phyloP scores from a whole-genome alignment of 2,113 vertebrate species.

The Phylloscopus trochilus region DNA sequence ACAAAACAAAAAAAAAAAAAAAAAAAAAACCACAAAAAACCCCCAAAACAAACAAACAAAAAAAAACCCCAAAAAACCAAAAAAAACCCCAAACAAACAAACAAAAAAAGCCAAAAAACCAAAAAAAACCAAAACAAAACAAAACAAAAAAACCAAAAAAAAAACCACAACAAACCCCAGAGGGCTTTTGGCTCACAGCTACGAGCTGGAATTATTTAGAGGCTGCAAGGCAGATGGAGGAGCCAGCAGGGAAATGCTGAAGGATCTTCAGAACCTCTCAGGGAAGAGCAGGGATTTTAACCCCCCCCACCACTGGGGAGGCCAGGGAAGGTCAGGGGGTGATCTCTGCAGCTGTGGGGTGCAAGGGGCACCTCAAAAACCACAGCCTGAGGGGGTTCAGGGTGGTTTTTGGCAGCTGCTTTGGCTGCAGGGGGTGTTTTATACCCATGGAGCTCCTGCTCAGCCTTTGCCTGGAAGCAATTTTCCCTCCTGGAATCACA shows the following conservation, averaged over 20 bases:
- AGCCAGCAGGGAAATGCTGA: background rate
- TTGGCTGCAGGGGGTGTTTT: background rate
- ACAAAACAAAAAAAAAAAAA: too few species aligned
- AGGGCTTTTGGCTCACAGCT: background rate
- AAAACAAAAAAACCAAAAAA: too few species aligned
- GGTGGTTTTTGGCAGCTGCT: background rate
- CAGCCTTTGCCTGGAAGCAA: background rate
- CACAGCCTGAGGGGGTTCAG: fast-evolving
- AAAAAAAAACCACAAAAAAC: too few species aligned
- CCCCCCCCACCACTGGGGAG: background rate
- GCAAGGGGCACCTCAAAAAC: background rate
- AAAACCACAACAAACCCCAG: background rate
- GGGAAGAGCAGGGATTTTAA: background rate
- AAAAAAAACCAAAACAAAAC: too few species aligned
- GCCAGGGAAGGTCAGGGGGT: background rate
- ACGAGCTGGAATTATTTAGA: background rate
- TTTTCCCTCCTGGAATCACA: background rate
- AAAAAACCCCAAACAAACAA: too few species aligned
- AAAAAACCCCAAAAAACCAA: too few species aligned
- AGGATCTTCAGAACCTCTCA: background rate
- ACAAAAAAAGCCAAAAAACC: too few species aligned
- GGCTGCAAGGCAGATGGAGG: background rate
- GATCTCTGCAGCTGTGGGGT: background rate
- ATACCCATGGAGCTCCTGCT: background rate
- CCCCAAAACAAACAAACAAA: too few species aligned